Evolutionary conservation across 1,140 invertebrate species (phyloP), one percentile per base, ranked within the genome.

Genomic region (Metaphire vulgaris): DNA sequence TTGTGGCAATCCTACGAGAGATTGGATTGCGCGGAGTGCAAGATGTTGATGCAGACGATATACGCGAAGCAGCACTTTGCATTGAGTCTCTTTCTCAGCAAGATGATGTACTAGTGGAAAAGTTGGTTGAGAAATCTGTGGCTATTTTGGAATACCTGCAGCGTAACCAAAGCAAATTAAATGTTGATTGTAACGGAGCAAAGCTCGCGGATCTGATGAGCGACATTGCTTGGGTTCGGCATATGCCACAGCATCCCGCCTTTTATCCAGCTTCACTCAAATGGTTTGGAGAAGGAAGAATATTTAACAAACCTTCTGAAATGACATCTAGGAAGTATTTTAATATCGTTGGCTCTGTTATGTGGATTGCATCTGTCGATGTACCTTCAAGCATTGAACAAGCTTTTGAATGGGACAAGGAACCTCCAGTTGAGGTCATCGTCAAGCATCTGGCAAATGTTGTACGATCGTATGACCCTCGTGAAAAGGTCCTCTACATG

Each of bases 41-140:
- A 14, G 72, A 74, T 26, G 74, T 75, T 56, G 73, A 78, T 26
- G 56, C 77, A n/a, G 77, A 78, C 32, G 73, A 78, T 31, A 56
- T 78, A 2, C 33, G 33, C 29, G 77, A 78, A 33, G 31, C 73
- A 1, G 73, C 73, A n/a, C 66, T 70, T 28, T 34, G 41, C 16
- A 65, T 75, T 15, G 41, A 74, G 34, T 33, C 68, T 28, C 15
- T 74, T 26, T 56, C 34, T 21, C 21, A 31, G 16, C 30, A 68
- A 33, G 65, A 69, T 29, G 65, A 74, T 29, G 65, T 68, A 15
- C 29, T 65, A 31, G 14, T 67, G 0, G 15, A 74, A 2, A 31
- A 28, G 28, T 56, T 74, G 56, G 16, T 31, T 16, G 56, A 66
- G 21, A 78, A 78, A 56, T 74, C 77, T 30, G 33, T 31, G 29